Evolutionary conservation across 1,140 invertebrate species (phyloP), one percentile per base, ranked within the genome.

Genomic region (Acarapis woodi): DNA sequence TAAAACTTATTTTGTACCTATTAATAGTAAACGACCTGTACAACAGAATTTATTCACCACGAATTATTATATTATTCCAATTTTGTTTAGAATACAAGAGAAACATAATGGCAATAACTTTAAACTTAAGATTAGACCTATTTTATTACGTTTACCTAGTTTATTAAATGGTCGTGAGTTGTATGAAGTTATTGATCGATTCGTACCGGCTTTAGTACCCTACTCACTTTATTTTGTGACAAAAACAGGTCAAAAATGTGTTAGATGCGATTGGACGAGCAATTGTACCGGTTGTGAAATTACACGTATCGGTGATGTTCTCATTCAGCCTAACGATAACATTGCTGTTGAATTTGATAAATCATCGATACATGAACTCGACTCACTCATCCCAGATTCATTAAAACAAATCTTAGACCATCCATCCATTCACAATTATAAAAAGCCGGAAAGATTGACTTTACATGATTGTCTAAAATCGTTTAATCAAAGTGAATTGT

Each of bases 391-490:
- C 4, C 10, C 9, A 38, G 30, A 28, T 25, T 19, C 14, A 6
- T 18, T 35, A 2, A 32, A 30, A 22, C 26, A 9, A 28, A 20
- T 38, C 6, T 23, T 29, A n/a, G 47, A 51, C 10, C 48, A 57
- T 34, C 37, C 38, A 32, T 49, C 49, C 2, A 32, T 44, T 31
- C 33, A 35, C 51, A 56, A 37, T 50, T 58, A 38, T 54, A 53
- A 10, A 54, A n/a, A n/a, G n/a, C n/a, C n/a, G n/a, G 54, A 36
- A 56, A 62, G 48, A 58, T 61, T 68, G 14, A 64, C 64, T 35
- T 55, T 70, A 5, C 62, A 67, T 45, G 67, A 71, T 46, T 72
- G 69, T 50, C 58, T 72, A 40, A 57, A 62, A 44, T 66, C 68
- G 44, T 72, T 72, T 56, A 69, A 10, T 14, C 21, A 18, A 3